Evolutionary conservation across 2,888 invertebrate species (phyloP), one percentile per base, ranked within the genome.

Genomic region (Oscheius sp.): DNA sequence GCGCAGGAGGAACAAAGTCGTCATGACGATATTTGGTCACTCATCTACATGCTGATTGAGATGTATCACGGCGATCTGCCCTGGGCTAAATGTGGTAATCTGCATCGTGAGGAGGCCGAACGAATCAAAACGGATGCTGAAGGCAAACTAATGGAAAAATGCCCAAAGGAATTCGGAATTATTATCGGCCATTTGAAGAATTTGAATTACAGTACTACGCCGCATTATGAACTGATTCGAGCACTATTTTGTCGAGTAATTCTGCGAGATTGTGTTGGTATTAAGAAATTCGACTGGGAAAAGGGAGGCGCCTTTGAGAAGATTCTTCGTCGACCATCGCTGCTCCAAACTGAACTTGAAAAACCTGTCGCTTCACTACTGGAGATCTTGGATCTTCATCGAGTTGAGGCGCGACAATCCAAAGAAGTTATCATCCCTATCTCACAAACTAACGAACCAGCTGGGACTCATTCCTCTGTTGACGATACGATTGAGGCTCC

Each of bases 41-140:
- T 80, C 65, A 68, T 79, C 39, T 80, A 77, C 55, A 72, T 79
- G 72, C 61, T 80, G 27, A 69, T 74, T 23, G 80, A 80, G 53
- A 67, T 78, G 63, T 50, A 66, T 10, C 71, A 64, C 15, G 76
- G 76, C 29, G 23, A 57, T 6, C 39, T 78, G 17, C 78, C 78
- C 1, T 79, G 79, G 75, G 33, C 46, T 2, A n/a, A n/a, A n/a
- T n/a, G n/a, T n/a, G n/a, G n/a, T n/a, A 12, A 46, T 37, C 15
- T 53, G 15, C 31, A 55, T 37, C 65, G 65, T 10, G 65, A 53
- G 27, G 12, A 65, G 12, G 53, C 65, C 17, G 65, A 65, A 17
- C n/a, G 34, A n/a, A 31, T 42, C 53, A 65, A 65, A 27, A 2
- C 8, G 0, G 34, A 52, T 4, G 23, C 39, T n/a, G 65, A 65